Evolutionary conservation across 2,888 invertebrate species (phyloP), one percentile per base, ranked within the genome.

Genomic region (Melinopterus prodromus): DNA sequence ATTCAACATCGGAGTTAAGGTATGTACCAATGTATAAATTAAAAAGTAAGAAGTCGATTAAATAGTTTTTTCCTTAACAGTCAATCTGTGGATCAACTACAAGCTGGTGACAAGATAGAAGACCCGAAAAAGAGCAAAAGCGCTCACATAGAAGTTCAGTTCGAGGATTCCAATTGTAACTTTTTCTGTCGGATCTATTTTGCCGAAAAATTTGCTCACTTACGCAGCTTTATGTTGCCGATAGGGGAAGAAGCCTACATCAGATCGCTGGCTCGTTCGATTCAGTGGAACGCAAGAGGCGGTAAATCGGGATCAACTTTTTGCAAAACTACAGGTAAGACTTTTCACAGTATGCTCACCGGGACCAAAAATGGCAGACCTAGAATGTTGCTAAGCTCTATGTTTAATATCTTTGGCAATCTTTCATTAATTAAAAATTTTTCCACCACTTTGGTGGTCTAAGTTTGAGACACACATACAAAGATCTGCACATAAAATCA

Each of bases 301-400:
- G 99, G 99, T 53, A 99, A 99, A 90, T 99, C 99, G 0, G 99
- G 99, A 0, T 98, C 98, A 6, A 93, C 95, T 53, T 99, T 99
- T 91, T 96, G 97, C 87, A 99, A 99, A 91, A 98, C 98, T 70
- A 92, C 93, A 89, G 97, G 95, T 94, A 87, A 81, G 78, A 26
- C 77, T 74, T 3, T 14, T 70, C 78, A 12, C 71, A 72, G 26
- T 26, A 26, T 3, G 3, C 26, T 26, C 3, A 26, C 3, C 26
- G 26, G 26, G 26, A 3, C 1, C 1, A 26, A 26, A 26, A 26
- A 26, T 26, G 26, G 3, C 2, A 26, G 2, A 3, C 1, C 26
- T 26, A 26, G 3, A 26, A 26, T 26, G 1, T 26, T 26, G 26
- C 26, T 26, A 26, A 26, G 26, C 26, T 26, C 3, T 26, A 26